Percentiles rank a stretch among this genome's conserved stretches.
phyloP scores from a whole-genome alignment of 2,113 vertebrate species.

The Oceanodroma tethys region DNA sequence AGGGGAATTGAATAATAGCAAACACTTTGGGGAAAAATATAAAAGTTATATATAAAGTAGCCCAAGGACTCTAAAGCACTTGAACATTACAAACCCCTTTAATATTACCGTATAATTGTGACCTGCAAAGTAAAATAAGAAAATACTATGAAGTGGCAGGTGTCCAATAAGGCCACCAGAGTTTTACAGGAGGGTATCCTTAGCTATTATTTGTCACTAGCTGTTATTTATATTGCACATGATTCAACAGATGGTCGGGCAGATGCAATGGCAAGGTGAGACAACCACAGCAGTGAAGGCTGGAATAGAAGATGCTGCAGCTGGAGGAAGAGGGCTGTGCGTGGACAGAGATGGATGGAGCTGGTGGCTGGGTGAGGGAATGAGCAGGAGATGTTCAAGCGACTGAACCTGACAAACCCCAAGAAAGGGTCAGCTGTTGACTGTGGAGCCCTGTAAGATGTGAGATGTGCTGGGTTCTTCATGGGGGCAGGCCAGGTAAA shows the following conservation, averaged over 20 bases:
- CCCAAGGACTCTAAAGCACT: background rate
- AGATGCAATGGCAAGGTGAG: constrained; percentile 66
- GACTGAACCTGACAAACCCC: background rate
- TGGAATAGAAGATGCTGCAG: constrained; percentile 54
- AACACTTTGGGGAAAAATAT: background rate
- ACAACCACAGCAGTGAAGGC: constrained; percentile 42
- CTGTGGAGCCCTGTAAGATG: background rate
- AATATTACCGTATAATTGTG: background rate
- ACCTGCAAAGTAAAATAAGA: background rate
- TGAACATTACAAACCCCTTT: background rate
- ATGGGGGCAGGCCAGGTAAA: background rate
- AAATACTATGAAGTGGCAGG: background rate
- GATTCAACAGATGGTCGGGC: constrained; percentile 62
- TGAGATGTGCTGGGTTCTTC: background rate
- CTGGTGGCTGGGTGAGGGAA: background rate
- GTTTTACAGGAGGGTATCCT: background rate
- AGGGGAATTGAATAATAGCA: background rate
- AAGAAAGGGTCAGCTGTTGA: background rate
- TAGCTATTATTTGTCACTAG: constrained; percentile 52
- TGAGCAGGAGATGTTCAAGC: background rate
- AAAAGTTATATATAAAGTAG: background rate
- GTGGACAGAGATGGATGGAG: constrained; percentile 51
- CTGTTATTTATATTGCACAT: constrained; percentile 56
- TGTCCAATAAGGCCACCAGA: background rate
- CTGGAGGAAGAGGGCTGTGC: constrained; percentile 25